These are phyloP conservation scores for Triplophysa siluroides DNA, from an alignment of 2,113 vertebrate species.

Conservation along the genomic window DNA sequence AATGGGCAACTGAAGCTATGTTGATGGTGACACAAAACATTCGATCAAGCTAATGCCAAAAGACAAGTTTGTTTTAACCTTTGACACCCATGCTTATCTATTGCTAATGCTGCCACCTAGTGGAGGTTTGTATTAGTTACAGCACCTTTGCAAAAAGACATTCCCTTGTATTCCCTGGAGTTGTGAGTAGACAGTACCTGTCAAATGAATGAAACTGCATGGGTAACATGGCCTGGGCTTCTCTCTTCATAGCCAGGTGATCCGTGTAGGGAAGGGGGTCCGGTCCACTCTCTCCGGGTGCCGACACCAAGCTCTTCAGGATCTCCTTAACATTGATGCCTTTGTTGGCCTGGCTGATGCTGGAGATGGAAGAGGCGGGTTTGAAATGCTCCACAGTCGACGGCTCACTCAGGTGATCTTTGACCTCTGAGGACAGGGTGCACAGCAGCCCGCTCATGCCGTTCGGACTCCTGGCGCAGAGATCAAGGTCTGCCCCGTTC, in stretches of 20 bases:
- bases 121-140: conserved; percentile 22
- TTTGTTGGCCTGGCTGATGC: conserved; percentile 86
- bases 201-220: conserved; percentile 99
- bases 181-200: conserved; percentile 78
- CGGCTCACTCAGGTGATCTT: conserved; percentile 82
- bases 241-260: conserved; percentile 78
- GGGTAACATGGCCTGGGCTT: conserved; percentile 84
- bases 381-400: conserved; percentile 77
- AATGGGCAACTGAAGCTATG: conserved; percentile 3
- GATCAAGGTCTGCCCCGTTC: conserved; percentile 84
- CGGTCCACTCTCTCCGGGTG: conserved; percentile 84
- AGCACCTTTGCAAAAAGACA: no score
- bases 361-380: conserved; percentile 80
- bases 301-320: conserved; percentile 90
- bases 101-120: conserved; percentile 25
- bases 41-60: conserved; percentile 18
- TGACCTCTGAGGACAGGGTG: conserved; percentile 85
- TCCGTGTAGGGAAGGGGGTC: conserved; percentile 87
- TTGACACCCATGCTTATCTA: conserved; percentile 1
- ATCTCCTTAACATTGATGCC: conserved; percentile 96
- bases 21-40: conserved; percentile 6
- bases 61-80: not conserved
- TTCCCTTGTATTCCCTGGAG: not conserved
- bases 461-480: conserved; percentile 71
- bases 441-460: conserved; percentile 84